Evolutionary conservation across 1,140 invertebrate genomes (phyloP).

Genomic region (Anoplophora glabripennis): DNA sequence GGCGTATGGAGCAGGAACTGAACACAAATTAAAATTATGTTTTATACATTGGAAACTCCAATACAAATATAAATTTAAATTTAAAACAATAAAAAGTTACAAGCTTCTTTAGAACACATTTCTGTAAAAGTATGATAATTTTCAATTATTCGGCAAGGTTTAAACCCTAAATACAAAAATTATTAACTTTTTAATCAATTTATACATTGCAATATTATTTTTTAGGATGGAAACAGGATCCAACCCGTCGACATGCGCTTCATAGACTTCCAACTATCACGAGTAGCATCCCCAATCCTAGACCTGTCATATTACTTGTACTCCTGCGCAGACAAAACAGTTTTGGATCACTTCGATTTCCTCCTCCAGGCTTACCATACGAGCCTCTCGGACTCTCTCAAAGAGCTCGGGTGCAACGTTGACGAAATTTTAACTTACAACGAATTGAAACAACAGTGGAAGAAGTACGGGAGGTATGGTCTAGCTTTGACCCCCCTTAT

Average conservation of each 20-base stretch:
- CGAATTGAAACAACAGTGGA: constrained; percentile 49
- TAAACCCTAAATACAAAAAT: no score
- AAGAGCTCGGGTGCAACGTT: constrained; percentile 47
- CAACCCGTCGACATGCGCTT: constrained; percentile 33
- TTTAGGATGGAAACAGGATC: constrained; percentile 14
- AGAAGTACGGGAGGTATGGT: constrained; percentile 32
- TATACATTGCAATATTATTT: neutral
- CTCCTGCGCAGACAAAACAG: constrained; percentile 52
- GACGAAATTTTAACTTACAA: constrained; percentile 50
- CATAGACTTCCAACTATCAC: constrained; percentile 59
- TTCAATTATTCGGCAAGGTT: no score
- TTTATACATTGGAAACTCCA: no score
- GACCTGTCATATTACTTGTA: constrained; percentile 60
- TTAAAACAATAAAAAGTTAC: no score
- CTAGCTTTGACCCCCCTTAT: constrained; percentile 17
- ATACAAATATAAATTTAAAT: no score
- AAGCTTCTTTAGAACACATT: no score
- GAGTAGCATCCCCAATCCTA: constrained; percentile 56
- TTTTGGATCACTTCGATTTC: constrained; percentile 49
- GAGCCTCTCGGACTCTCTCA: constrained; percentile 48
- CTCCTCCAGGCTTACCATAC: constrained; percentile 57
- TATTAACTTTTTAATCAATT: no score
- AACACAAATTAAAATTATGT: no score
- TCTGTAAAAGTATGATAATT: no score
- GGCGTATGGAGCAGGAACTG: no score